These are phyloP conservation scores for Mesembrinibis cayennensis DNA, from an alignment of 2,113 vertebrate genomes.

Conservation along the genomic window DNA sequence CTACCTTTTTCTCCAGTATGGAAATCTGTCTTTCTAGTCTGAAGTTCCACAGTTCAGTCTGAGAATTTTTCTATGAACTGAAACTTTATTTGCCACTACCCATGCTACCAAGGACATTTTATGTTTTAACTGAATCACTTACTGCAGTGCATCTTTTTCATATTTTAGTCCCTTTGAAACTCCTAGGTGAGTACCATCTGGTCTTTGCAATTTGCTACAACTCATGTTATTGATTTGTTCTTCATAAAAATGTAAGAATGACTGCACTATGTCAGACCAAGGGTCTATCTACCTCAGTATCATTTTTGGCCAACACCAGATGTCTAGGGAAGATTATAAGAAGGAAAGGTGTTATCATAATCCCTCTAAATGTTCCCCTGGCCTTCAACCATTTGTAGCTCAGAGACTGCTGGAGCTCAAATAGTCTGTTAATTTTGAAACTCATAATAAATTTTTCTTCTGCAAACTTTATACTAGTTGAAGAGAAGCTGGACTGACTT, in stretches of 20 bases:
- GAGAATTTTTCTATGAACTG: not conserved
- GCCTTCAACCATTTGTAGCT: not conserved
- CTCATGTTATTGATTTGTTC: constrained; percentile 54
- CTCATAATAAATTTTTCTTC: not conserved
- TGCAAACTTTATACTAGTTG: not conserved
- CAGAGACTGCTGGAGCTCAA: not conserved
- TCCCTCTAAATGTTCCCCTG: not conserved
- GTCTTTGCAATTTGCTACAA: constrained; percentile 28
- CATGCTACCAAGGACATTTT: not conserved
- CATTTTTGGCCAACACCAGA: not conserved
- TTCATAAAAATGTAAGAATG: constrained; percentile 38
- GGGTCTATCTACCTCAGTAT: not conserved
- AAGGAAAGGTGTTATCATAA: not conserved
- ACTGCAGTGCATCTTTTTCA: constrained; percentile 20
- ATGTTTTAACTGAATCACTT: not conserved
- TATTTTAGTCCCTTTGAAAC: constrained; percentile 41
- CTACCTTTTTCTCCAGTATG: not conserved
- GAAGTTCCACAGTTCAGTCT: not conserved
- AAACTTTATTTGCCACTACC: not conserved
- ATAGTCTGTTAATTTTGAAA: not conserved
- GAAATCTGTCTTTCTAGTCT: not conserved
- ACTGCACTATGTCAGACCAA: not conserved
- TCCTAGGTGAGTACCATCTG: constrained; percentile 45
- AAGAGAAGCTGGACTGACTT: not conserved
- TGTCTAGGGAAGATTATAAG: constrained; percentile 9